Conservation (phyloP, 2,113 vertebrate genomes). For the Pagrus major region DNA sequence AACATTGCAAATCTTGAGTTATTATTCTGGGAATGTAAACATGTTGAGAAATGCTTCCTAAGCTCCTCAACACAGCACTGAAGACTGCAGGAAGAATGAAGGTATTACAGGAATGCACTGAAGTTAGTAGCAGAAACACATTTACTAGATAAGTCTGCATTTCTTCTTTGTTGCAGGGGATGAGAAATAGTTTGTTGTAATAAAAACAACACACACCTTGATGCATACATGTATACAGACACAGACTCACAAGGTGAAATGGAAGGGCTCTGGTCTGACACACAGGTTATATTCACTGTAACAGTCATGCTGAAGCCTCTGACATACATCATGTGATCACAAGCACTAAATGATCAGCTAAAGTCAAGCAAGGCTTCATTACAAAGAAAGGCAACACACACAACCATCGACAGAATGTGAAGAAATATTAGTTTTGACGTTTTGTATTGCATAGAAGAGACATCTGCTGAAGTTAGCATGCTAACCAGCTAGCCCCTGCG, state of each 20-base stretch:
- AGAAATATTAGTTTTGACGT: no score
- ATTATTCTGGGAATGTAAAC: not conserved
- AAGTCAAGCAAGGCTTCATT: constrained; percentile 65
- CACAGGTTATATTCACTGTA: constrained; percentile 46
- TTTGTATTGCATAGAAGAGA: no score
- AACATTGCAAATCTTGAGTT: not conserved
- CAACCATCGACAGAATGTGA: no score
- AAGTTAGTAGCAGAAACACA: constrained; percentile 10
- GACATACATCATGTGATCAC: constrained; percentile 61
- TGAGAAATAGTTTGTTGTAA: constrained; percentile 24
- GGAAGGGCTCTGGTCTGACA: constrained; percentile 39
- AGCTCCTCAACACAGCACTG: not conserved
- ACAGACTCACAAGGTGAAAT: constrained; percentile 24
- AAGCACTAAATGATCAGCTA: constrained; percentile 51
- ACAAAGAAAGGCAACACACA: no score
- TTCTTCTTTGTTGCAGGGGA: not conserved
- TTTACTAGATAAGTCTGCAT: constrained; percentile 7
- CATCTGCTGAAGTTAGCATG: no score
- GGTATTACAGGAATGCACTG: not conserved
- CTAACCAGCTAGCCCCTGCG: no score
- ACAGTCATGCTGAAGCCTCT: constrained; percentile 45
- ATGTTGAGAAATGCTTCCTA: constrained; percentile 4
- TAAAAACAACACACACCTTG: constrained; percentile 23
- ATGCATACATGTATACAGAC: constrained; percentile 25
- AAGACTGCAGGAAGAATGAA: not conserved